Evolutionary conservation across 2,797 vertebrate species (phyloP).

Genomic region (Enteromius mattozi): DNA sequence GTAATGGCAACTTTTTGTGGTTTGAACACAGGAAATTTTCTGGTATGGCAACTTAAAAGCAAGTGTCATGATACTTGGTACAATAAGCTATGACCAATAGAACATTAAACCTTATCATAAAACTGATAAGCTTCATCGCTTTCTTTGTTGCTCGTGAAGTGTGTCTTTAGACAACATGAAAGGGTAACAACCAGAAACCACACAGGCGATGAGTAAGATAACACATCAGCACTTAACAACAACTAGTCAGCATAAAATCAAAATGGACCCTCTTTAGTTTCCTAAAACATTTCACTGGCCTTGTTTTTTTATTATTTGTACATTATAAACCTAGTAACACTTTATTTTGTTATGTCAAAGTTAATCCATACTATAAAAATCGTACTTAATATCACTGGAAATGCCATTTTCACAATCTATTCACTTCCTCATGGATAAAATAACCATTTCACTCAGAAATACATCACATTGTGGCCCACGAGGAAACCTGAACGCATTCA

Average conservation of each 20-base stretch:
- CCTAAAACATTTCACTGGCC: background rate
- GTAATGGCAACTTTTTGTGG: background rate
- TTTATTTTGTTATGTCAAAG: background rate
- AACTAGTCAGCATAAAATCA: slow-evolving; percentile 8
- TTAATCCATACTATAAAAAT: background rate
- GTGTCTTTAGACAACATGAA: slow-evolving; percentile 8
- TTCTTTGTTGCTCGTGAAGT: background rate
- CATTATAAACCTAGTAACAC: background rate
- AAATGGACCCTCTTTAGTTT: background rate
- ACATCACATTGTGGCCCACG: background rate
- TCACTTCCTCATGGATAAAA: background rate
- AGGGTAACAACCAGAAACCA: background rate
- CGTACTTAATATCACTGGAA: background rate
- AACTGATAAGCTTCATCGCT: background rate
- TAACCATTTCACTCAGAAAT: background rate
- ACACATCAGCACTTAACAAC: background rate
- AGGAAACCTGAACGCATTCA: background rate
- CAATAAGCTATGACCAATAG: background rate
- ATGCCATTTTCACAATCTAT: background rate
- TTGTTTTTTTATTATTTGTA: background rate
- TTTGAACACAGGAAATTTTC: slow-evolving; percentile 38
- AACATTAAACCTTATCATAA: background rate
- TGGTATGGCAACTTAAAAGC: background rate
- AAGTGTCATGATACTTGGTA: background rate
- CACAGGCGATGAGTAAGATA: background rate